These are phyloP conservation scores for Sialia sialis DNA, from an alignment of 2,113 vertebrate species.

Conservation along the genomic window DNA sequence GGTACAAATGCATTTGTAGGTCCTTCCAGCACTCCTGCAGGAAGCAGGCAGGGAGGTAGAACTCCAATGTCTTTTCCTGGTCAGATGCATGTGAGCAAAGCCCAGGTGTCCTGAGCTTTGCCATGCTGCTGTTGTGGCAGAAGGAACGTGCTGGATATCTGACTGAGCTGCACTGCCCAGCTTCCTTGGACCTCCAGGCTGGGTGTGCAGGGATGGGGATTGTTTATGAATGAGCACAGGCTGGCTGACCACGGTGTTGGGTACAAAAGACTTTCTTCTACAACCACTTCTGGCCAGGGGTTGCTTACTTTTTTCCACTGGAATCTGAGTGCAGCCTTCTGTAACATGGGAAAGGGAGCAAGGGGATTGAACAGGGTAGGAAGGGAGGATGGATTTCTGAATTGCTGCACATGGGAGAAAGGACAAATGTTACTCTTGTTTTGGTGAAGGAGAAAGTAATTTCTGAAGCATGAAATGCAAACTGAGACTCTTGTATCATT, in stretches of 20 bases:
- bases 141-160: accelerated
- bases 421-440: background rate
- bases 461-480: background rate
- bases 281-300: background rate
- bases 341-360: background rate
- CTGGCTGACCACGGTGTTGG: accelerated
- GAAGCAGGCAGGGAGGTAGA: background rate
- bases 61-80: background rate
- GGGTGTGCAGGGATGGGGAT: background rate
- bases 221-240: background rate
- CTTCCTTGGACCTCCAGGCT: background rate
- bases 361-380: background rate
- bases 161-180: accelerated
- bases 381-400: background rate
- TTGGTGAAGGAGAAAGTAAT: background rate
- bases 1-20: background rate
- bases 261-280: background rate
- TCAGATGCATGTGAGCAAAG: background rate
- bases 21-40: background rate
- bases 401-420: background rate
- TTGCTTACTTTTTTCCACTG: background rate
- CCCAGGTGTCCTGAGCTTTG: background rate
- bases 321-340: background rate
- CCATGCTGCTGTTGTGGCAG: background rate
- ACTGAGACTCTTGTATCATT: background rate